Conservation (phyloP, 2,113 vertebrate species). For the Rhinolophus ferrumequinum region DNA sequence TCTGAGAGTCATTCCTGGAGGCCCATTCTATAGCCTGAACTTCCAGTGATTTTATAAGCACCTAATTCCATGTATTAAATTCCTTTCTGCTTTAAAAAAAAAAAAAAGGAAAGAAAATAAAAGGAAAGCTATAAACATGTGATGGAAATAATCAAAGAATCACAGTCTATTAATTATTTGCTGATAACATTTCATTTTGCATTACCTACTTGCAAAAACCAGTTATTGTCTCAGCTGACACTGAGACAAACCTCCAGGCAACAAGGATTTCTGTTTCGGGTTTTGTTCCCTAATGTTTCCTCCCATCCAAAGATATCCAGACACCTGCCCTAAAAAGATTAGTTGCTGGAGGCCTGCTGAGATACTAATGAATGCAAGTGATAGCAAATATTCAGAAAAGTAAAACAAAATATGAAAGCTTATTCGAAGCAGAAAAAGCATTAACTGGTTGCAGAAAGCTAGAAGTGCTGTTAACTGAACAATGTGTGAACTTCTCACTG, state of each 20-base stretch:
- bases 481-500: not conserved
- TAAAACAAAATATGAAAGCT: not conserved
- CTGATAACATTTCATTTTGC: constrained; percentile 29
- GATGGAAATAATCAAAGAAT: not conserved
- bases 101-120: not conserved
- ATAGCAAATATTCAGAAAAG: constrained; percentile 35
- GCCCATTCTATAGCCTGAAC: not conserved
- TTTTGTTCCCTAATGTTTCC: constrained; percentile 44
- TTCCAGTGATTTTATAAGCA: not conserved
- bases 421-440: not conserved
- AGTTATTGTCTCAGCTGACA: not conserved
- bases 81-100: not conserved
- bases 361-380: not conserved
- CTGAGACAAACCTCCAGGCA: not conserved
- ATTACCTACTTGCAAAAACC: not conserved
- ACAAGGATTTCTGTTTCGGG: not conserved
- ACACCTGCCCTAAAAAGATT: constrained; percentile 37
- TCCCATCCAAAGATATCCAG: constrained; percentile 16
- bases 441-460: constrained; percentile 42
- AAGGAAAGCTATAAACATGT: not conserved
- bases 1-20: not conserved
- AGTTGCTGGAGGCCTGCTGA: not conserved
- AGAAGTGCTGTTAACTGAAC: not conserved
- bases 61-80: not conserved
- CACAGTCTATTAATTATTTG: constrained; percentile 22